These are phyloP conservation scores for Coptodon bakossiorum DNA, from an alignment of 2,113 vertebrate species.

Conservation along the genomic window DNA sequence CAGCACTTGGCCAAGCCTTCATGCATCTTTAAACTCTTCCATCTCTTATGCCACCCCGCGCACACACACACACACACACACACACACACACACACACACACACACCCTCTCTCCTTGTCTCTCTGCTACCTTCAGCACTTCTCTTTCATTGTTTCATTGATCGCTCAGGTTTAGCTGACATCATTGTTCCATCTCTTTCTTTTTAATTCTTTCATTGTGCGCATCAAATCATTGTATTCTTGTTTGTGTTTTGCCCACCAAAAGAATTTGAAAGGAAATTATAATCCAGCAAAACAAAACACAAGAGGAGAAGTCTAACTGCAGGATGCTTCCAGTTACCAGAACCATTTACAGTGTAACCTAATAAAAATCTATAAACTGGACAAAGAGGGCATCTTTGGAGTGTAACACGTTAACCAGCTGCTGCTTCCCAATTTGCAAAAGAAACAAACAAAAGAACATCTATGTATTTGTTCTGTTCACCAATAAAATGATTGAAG, in stretches of 20 bases:
- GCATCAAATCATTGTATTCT: background rate
- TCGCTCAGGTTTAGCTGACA: constrained; percentile 60
- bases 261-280: background rate
- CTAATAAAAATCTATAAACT: background rate
- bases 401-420: background rate
- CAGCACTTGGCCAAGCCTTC: background rate
- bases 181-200: constrained; percentile 49
- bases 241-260: background rate
- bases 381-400: background rate
- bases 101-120: background rate
- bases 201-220: background rate
- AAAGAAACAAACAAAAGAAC: background rate
- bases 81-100: background rate
- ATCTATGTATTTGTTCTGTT: background rate
- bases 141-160: constrained; percentile 59
- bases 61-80: accelerated
- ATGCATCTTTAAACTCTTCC: background rate
- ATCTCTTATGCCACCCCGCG: background rate
- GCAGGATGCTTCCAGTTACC: background rate
- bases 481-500: background rate
- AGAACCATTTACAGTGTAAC: background rate
- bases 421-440: background rate
- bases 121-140: constrained; percentile 66
- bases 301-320: background rate
- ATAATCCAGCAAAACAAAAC: background rate